These are phyloP conservation scores for Fundulus diaphanus DNA, from an alignment of 2,797 vertebrate genomes.

Conservation along the genomic window DNA sequence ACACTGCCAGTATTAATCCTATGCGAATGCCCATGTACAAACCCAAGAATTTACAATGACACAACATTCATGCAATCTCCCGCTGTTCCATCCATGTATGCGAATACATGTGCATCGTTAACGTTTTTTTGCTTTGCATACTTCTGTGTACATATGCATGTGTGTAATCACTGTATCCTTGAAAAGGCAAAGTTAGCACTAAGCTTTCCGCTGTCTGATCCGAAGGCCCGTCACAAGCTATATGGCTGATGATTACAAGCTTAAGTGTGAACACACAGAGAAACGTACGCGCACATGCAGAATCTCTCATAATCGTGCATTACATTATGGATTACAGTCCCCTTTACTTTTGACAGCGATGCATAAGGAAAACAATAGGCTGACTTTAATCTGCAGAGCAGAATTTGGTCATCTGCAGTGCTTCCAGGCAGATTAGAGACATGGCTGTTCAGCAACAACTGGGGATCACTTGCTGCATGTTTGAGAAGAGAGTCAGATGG, in stretches of 20 bases:
- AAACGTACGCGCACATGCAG: neutral
- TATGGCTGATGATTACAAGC: slow-evolving; percentile 40
- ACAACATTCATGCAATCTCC: no score
- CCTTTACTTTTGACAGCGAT: slow-evolving; percentile 17
- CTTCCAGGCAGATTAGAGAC: slow-evolving; percentile 22
- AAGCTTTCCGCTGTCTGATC: slow-evolving; percentile 47
- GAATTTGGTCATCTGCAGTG: slow-evolving; percentile 9
- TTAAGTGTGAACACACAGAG: slow-evolving; percentile 46
- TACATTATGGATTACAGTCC: slow-evolving; percentile 56
- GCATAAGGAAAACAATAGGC: slow-evolving; percentile 18
- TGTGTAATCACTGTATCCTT: slow-evolving; percentile 26
- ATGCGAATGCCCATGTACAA: no score
- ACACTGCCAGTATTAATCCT: no score
- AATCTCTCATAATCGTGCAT: slow-evolving; percentile 5
- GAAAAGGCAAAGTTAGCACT: slow-evolving; percentile 42
- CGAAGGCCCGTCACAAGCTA: slow-evolving; percentile 38
- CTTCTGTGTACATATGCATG: neutral
- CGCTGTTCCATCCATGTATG: slow-evolving; percentile 4
- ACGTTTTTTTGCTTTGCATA: neutral
- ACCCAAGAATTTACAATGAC: no score
- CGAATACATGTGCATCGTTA: slow-evolving; percentile 2
- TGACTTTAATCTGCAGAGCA: slow-evolving; percentile 34
- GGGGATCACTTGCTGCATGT: no score
- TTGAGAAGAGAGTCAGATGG: no score
- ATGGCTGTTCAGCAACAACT: slow-evolving; percentile 20